Evolutionary conservation across 2,113 vertebrate genomes (phyloP).

Genomic region (Microcebus jonahi): DNA sequence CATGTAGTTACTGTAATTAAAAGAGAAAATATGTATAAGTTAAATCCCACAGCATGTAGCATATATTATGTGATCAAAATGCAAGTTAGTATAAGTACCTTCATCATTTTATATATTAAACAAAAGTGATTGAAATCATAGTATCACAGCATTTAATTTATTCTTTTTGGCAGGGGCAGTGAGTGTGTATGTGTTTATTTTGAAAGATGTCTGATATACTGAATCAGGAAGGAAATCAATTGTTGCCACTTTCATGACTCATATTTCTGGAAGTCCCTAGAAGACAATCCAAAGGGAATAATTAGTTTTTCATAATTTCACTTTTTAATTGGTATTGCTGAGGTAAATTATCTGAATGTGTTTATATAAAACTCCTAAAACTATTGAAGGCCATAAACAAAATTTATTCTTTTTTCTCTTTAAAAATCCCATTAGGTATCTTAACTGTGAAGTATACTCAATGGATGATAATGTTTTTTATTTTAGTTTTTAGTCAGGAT

Average conservation of each 20-base stretch:
- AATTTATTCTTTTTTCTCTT: background rate
- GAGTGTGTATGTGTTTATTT: background rate
- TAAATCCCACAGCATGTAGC: background rate
- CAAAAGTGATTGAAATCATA: background rate
- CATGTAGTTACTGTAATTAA: background rate
- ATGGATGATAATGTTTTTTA: background rate
- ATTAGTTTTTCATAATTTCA: slow-evolving; percentile 33
- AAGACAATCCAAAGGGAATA: slow-evolving; percentile 34
- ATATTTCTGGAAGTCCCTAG: background rate
- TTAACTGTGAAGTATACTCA: background rate
- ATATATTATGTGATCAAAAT: background rate
- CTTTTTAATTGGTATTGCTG: background rate
- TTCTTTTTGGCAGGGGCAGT: background rate
- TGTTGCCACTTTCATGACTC: slow-evolving; percentile 2
- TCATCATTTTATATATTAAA: background rate
- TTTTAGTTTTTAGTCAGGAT: background rate
- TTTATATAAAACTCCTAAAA: slow-evolving; percentile 51
- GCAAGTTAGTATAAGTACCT: background rate
- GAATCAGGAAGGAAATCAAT: background rate
- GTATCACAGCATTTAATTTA: background rate
- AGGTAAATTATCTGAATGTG: slow-evolving; percentile 38
- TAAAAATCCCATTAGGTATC: slow-evolving; percentile 1
- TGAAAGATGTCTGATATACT: slow-evolving; percentile 33
- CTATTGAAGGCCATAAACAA: background rate
- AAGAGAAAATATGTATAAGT: background rate